phyloP scores from a whole-genome alignment of 2,113 vertebrate genomes.

The Paedocypris sp. region DNA sequence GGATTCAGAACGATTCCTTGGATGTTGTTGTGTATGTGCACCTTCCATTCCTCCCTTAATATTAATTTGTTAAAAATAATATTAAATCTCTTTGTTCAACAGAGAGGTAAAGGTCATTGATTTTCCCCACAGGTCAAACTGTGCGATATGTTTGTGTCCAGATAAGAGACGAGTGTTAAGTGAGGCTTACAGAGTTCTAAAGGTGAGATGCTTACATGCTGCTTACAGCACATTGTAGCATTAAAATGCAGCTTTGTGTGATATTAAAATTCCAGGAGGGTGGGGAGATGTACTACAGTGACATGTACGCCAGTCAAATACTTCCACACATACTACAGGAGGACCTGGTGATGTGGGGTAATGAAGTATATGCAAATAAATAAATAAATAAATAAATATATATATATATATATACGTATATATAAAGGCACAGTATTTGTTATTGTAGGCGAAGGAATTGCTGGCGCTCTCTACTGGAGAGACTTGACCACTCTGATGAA shows the following conservation, averaged over 20 bases:
- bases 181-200: constrained; percentile 51
- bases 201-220: constrained; percentile 38
- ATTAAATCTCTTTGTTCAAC: too few species aligned
- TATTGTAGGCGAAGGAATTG: constrained; percentile 56
- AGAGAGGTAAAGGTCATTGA: background rate
- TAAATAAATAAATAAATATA: too few species aligned
- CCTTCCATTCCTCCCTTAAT: too few species aligned
- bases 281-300: constrained; percentile 61
- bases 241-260: too few species aligned
- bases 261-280: constrained; percentile 43
- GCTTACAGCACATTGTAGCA: background rate
- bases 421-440: too few species aligned
- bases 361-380: too few species aligned
- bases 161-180: constrained; percentile 55
- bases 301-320: constrained; percentile 57
- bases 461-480: constrained; percentile 52
- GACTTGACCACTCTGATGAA: constrained; percentile 49
- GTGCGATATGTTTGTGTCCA: constrained; percentile 60
- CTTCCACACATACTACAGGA: constrained; percentile 54
- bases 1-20: constrained; percentile 45
- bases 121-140: constrained; percentile 53
- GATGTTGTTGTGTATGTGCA: constrained; percentile 53
- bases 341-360: constrained; percentile 57
- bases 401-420: too few species aligned
- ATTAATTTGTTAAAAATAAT: too few species aligned